Base-by-base conservation (phyloP, 2,888 invertebrate species). In the Aspidiotus rigidus region DNA sequence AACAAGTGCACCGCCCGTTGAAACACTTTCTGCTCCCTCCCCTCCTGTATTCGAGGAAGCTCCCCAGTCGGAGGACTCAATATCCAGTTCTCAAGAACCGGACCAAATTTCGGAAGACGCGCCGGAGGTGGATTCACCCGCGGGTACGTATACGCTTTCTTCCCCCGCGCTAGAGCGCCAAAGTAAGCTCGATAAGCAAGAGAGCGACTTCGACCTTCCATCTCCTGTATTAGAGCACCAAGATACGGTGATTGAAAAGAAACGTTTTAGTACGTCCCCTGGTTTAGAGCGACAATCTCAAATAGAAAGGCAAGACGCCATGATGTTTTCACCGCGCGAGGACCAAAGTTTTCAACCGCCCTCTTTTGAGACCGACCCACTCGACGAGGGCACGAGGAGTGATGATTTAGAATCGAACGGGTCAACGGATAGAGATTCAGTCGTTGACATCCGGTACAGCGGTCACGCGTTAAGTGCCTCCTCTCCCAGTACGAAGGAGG, bases 381-480 rank as follows among this genome's bases (percentile, higher is more conserved):
- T 59, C 2, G 59, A 59, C 10, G 59, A 59, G 59, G 59, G 13
- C 7, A 7, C 10, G 10, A 16, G 16, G 9, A 13, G 39, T 17
- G 59, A 28, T 8, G 60, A 60, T 41, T 15, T 60, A 9, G 59
- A 59, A 6, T 60, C 59, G 15, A 67, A 67, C 39, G 49, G 42
- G 40, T 67, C 67, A 8, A 60, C 67, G 9, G 67, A 67, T 39
- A 67, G 60, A 39, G 67, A 67, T 28, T 49, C 67, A 1, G 60
- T 67, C 10, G 17, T 67, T 39, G 67, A 67, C 42, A 60, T 67
- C 53, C 59, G 49, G 39, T 17, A 13, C 28, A 67, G 67, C n/a
- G 67, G 60, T 49, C 59, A 67, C n/a, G 49, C 56, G 40, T 41
- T 66, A 7, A 53, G 59, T 49, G 59, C 28, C 10, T 28, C 28